phyloP scores from a whole-genome alignment of 2,797 vertebrate genomes.

The Leucoraja ocellata region DNA sequence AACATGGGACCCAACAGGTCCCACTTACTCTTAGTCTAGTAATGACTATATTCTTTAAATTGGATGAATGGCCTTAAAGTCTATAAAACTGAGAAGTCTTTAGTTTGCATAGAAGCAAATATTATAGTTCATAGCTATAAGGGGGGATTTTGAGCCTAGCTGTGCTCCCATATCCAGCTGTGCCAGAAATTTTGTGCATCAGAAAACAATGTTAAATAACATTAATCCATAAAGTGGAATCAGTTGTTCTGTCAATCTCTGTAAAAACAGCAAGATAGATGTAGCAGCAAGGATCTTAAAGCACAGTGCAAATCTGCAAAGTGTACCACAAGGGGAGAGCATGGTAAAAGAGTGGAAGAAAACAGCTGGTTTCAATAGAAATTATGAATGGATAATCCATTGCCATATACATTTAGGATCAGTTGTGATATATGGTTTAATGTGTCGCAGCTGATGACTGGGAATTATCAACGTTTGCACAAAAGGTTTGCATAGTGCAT shows the following conservation, averaged over 20 bases:
- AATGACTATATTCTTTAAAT: background rate
- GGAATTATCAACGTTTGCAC: constrained; percentile 4
- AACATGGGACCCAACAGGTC: too few species aligned
- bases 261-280: background rate
- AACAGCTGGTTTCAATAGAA: constrained; percentile 32
- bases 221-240: background rate
- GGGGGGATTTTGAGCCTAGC: background rate
- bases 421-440: constrained; percentile 2
- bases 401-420: background rate
- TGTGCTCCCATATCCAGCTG: background rate
- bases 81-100: too few species aligned
- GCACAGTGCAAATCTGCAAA: background rate
- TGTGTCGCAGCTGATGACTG: background rate
- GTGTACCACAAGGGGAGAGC: background rate
- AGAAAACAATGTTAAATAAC: background rate
- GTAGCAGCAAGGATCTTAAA: background rate
- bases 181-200: background rate
- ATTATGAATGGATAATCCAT: constrained; percentile 9
- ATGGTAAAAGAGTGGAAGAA: background rate
- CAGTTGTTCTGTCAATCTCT: constrained; percentile 11
- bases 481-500: background rate
- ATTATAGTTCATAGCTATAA: background rate
- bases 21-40: too few species aligned
- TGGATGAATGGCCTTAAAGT: background rate
- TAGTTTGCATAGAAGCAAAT: too few species aligned